Percentiles rank a stretch among this genome's conserved stretches.
Conservation (phyloP, 2,797 vertebrate genomes). For the Sebastes dallii region DNA sequence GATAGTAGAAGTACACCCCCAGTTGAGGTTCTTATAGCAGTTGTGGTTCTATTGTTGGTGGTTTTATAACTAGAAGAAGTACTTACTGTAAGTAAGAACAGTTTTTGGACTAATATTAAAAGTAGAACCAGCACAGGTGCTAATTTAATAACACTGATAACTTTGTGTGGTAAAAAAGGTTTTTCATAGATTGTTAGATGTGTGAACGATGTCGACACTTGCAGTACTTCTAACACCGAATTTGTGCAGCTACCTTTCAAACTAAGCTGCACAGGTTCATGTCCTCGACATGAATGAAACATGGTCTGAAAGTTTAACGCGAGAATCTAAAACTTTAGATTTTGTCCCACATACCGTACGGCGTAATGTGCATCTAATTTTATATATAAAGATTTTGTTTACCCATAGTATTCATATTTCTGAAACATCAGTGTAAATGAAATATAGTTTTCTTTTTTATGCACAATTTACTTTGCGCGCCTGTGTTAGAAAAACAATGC, state of each 20-base stretch:
- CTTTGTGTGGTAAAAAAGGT: background rate
- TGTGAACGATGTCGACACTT: background rate
- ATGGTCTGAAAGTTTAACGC: conserved; percentile 8
- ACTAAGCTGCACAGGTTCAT: background rate
- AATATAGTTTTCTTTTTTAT: conserved; percentile 36
- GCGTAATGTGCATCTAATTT: conserved; percentile 19
- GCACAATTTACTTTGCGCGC: conserved; percentile 34
- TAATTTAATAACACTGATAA: background rate
- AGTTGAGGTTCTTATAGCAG: background rate
- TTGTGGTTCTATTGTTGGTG: background rate
- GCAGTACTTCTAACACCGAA: background rate
- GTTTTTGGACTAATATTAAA: background rate
- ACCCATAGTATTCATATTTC: conserved; percentile 15
- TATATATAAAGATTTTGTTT: conserved; percentile 16
- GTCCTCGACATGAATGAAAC: background rate
- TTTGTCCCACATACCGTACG: background rate
- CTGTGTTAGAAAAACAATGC: conserved; percentile 44
- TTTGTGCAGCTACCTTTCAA: background rate
- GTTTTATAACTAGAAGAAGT: background rate
- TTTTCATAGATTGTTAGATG: background rate
- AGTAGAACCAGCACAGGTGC: background rate
- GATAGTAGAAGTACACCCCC: background rate
- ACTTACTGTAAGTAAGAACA: background rate
- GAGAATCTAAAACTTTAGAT: conserved; percentile 1
- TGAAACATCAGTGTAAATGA: conserved; percentile 21